Percentiles rank a stretch among this genome's conserved stretches.
These are phyloP conservation scores for Lagothrix lagotricha DNA, from an alignment of 2,797 vertebrate species.

Conservation along the genomic window DNA sequence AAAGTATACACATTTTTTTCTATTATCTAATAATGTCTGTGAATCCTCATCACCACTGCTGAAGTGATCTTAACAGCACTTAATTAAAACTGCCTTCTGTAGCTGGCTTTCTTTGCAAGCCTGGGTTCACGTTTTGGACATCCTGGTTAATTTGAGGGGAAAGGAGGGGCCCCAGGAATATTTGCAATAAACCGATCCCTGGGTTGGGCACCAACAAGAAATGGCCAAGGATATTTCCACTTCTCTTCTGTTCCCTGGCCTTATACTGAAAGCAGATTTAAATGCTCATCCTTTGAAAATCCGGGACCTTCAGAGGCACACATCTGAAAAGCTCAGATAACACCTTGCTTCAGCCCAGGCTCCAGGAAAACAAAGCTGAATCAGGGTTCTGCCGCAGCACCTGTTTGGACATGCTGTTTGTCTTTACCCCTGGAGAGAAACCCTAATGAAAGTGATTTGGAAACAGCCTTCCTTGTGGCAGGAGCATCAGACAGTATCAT, in stretches of 20 bases:
- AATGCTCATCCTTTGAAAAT: not conserved
- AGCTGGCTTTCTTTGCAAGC: not conserved
- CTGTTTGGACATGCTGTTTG: not conserved
- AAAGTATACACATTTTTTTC: not conserved
- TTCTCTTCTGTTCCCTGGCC: not conserved
- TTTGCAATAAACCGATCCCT: not conserved
- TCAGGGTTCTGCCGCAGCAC: not conserved
- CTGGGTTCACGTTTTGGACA: not conserved
- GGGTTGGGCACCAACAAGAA: not conserved
- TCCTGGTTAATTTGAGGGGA: not conserved
- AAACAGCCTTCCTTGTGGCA: not conserved
- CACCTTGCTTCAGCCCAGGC: not conserved
- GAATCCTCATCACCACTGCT: not conserved
- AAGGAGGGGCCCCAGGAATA: not conserved
- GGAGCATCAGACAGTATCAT: not conserved
- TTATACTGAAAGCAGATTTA: not conserved
- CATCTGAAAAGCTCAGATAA: constrained; percentile 54
- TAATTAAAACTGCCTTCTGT: not conserved
- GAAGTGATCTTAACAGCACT: not conserved
- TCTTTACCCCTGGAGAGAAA: constrained; percentile 4
- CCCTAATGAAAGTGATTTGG: not conserved
- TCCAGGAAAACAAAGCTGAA: constrained; percentile 50
- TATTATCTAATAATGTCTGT: not conserved
- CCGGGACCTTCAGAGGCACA: not conserved
- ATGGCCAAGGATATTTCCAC: not conserved